These are phyloP conservation scores for Bathybates hornii DNA, from an alignment of 2,113 vertebrate species.

Conservation along the genomic window DNA sequence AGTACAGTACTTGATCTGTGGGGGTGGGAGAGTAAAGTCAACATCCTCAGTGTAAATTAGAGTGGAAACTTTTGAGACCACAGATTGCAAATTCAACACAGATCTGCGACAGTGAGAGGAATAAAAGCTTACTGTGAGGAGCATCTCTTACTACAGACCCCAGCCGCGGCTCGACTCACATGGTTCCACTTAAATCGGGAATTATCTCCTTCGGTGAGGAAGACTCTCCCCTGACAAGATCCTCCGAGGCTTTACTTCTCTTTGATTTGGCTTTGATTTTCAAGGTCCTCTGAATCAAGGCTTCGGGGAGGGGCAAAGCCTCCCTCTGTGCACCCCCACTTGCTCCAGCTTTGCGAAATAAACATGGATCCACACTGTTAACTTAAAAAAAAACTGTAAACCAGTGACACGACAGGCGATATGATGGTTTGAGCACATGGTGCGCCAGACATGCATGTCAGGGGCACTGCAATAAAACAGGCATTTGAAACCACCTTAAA, in stretches of 20 bases:
- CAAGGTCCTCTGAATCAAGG: neutral
- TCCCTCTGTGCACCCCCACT: neutral
- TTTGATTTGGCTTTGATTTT: slow-evolving; percentile 62
- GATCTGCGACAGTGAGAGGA: neutral
- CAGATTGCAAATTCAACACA: neutral
- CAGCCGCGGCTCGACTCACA: slow-evolving; percentile 26
- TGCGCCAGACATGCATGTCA: neutral
- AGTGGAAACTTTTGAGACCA: neutral
- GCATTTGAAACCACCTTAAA: neutral
- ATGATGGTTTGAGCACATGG: neutral
- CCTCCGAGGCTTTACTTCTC: slow-evolving; percentile 29
- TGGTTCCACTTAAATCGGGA: slow-evolving; percentile 60
- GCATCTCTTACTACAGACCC: neutral
- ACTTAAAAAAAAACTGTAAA: neutral
- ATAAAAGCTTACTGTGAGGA: neutral
- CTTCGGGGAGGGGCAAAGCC: neutral
- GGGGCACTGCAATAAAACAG: neutral
- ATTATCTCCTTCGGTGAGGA: slow-evolving; percentile 45
- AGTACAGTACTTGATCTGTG: neutral
- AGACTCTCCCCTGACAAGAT: slow-evolving; percentile 25
- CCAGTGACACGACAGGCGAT: neutral
- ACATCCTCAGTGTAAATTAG: neutral
- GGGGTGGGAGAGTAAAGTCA: neutral
- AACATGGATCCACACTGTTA: neutral
- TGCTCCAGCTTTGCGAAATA: neutral